Conservation (phyloP, 2,797 vertebrate genomes). For the Leptoclinus maculatus region DNA sequence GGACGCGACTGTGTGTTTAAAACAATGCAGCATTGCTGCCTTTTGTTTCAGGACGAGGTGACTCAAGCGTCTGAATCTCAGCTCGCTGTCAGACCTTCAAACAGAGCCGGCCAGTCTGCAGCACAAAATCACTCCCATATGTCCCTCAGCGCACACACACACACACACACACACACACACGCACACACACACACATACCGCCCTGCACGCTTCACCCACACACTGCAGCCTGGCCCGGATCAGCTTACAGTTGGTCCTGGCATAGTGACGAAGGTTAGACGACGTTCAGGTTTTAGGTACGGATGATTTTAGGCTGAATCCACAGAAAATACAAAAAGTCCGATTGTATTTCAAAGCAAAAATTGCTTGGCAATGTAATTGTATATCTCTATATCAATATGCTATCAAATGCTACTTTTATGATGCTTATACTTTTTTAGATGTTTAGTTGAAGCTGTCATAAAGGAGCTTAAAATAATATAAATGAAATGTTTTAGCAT, state of each 20-base stretch:
- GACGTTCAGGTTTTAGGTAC: neutral
- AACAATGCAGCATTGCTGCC: slow-evolving; percentile 18
- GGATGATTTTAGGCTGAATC: neutral
- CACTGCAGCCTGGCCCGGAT: slow-evolving; percentile 9
- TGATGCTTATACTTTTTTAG: neutral
- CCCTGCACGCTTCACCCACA: slow-evolving; percentile 2
- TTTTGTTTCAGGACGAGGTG: slow-evolving; percentile 36
- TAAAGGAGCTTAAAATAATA: neutral
- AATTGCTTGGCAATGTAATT: neutral
- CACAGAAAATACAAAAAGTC: neutral
- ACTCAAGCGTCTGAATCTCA: slow-evolving; percentile 43
- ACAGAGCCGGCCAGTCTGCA: slow-evolving; percentile 71
- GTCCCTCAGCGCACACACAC: slow-evolving; percentile 27
- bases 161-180: neutral
- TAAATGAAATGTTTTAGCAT: neutral
- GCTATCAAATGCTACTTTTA: neutral
- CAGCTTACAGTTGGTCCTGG: neutral
- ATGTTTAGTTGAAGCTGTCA: neutral
- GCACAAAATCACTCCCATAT: slow-evolving; percentile 77
- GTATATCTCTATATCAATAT: neutral
- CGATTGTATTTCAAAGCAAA: neutral
- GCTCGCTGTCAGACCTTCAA: slow-evolving; percentile 60
- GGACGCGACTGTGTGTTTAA: neutral
- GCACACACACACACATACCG: neutral
- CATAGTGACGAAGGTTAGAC: neutral